These are phyloP conservation scores for Ancistrus triradiatus DNA, from an alignment of 2,113 vertebrate genomes.

Conservation along the genomic window DNA sequence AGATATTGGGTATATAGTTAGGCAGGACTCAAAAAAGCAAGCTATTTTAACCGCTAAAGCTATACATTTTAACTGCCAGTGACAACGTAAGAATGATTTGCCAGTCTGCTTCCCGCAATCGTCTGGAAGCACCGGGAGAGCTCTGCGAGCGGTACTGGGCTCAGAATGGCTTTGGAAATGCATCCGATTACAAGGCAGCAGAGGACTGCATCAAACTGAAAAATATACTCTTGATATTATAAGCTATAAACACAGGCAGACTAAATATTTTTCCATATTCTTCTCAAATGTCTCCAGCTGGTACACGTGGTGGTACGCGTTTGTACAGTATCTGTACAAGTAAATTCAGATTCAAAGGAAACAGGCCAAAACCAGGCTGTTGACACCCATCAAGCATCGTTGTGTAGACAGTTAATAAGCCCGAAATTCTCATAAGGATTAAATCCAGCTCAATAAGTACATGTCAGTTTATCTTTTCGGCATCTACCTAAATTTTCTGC, in stretches of 20 bases:
- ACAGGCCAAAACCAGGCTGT: too few species aligned
- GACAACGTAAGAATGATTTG: conserved; percentile 16
- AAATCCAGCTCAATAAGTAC: too few species aligned
- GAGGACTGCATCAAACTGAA: conserved; percentile 40
- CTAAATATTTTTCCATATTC: conserved; percentile 7
- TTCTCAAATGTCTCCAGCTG: too few species aligned
- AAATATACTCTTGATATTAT: conserved; percentile 24
- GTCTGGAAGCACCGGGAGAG: conserved; percentile 23
- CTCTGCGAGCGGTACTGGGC: conserved; percentile 11
- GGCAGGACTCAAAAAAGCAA: neutral
- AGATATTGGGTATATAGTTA: conserved; percentile 4
- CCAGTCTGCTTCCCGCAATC: conserved; percentile 37
- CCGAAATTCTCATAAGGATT: too few species aligned
- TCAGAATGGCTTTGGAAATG: conserved; percentile 28
- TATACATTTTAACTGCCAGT: conserved; percentile 23
- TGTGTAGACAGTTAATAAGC: too few species aligned
- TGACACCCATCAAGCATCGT: too few species aligned
- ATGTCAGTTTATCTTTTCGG: too few species aligned
- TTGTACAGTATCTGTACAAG: too few species aligned
- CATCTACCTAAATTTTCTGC: too few species aligned
- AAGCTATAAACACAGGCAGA: conserved; percentile 4
- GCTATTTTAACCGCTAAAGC: neutral
- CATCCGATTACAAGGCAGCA: conserved; percentile 8
- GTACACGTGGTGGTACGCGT: too few species aligned
- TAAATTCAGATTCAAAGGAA: too few species aligned